Evolutionary conservation across 2,113 vertebrate genomes (phyloP).

Genomic region (Motacilla alba): DNA sequence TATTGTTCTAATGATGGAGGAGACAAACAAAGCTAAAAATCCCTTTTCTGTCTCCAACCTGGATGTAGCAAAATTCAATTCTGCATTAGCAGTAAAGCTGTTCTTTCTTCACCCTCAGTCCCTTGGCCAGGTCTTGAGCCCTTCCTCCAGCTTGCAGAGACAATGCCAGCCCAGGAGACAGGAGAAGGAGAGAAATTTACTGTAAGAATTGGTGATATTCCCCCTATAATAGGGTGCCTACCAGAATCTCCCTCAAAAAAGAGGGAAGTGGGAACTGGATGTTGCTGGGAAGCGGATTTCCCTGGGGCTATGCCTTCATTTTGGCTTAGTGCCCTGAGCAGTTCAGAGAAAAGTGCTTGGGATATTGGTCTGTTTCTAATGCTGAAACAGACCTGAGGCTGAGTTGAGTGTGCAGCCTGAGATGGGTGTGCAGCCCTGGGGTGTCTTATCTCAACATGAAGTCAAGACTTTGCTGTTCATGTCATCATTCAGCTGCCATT

Average conservation of each 20-base stretch:
- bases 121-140: not conserved
- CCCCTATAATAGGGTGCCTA: not conserved
- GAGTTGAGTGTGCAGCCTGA: not conserved
- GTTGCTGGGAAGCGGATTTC: not conserved
- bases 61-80: not conserved
- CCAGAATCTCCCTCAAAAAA: rapidly evolving
- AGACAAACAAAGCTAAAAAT: not conserved
- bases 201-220: not conserved
- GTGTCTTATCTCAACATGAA: not conserved
- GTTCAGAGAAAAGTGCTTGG: not conserved
- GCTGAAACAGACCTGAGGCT: not conserved
- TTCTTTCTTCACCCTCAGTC: not conserved
- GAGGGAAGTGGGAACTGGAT: not conserved
- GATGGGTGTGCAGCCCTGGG: not conserved
- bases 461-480: not conserved
- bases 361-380: not conserved
- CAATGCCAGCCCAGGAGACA: not conserved
- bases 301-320: not conserved
- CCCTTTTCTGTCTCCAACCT: not conserved
- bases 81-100: not conserved
- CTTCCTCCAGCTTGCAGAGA: not conserved
- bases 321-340: not conserved
- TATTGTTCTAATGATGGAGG: not conserved
- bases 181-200: not conserved
- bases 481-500: not conserved